These are phyloP conservation scores for Drosophila gunungcola DNA, from an alignment of 1,140 invertebrate species.

Conservation along the genomic window DNA sequence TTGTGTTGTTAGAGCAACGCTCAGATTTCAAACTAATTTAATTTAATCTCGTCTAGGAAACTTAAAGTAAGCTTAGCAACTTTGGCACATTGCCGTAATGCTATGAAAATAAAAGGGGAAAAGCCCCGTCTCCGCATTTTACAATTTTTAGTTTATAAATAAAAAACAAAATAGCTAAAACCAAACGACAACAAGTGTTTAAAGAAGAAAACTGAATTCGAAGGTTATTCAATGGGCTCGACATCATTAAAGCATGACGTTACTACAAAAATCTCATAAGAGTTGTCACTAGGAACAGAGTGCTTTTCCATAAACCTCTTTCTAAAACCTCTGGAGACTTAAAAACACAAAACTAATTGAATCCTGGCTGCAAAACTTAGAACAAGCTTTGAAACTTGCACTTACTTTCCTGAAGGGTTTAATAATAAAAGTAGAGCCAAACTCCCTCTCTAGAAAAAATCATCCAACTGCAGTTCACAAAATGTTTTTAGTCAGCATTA, in stretches of 20 bases:
- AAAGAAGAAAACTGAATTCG: too few relatives aligned
- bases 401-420: background rate
- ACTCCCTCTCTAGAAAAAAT: too few relatives aligned
- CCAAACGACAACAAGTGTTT: too few relatives aligned
- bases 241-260: too few relatives aligned
- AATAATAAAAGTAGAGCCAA: background rate
- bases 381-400: constrained; percentile 17
- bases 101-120: background rate
- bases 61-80: constrained; percentile 17
- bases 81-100: background rate
- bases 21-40: constrained; percentile 50
- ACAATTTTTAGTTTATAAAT: too few relatives aligned
- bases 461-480: constrained; percentile 18
- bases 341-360: constrained; percentile 14
- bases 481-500: constrained; percentile 15
- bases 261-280: too few relatives aligned
- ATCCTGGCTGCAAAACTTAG: constrained; percentile 9
- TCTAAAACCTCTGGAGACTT: background rate
- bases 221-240: too few relatives aligned
- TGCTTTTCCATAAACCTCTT: too few relatives aligned
- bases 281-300: too few relatives aligned
- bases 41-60: constrained; percentile 15
- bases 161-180: too few relatives aligned
- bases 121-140: background rate
- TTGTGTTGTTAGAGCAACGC: constrained; percentile 20